phyloP scores from a whole-genome alignment of 2,113 vertebrate species.

The Mastomys natalensis region DNA sequence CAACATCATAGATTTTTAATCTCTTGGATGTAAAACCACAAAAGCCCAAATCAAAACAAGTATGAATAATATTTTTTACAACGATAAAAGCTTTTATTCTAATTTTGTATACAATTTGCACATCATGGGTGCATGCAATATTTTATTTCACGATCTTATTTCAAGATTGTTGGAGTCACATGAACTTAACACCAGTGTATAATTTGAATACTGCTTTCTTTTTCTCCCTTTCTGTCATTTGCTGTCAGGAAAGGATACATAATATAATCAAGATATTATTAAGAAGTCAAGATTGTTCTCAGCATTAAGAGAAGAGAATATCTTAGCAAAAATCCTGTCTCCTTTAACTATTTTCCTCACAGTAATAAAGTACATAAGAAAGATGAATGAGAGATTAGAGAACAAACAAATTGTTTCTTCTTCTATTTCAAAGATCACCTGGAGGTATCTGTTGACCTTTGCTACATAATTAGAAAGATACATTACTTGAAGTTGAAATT shows the following conservation, averaged over 20 bases:
- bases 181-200: not conserved
- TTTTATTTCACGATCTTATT: constrained; percentile 40
- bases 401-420: constrained; percentile 68
- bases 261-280: constrained; percentile 50
- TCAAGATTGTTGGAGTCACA: not conserved
- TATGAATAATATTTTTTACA: constrained; percentile 17
- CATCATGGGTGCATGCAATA: not conserved
- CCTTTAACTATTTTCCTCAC: constrained; percentile 66
- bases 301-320: constrained; percentile 55
- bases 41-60: not conserved
- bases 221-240: constrained; percentile 53
- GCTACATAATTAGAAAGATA: constrained; percentile 68
- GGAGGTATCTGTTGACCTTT: constrained; percentile 67
- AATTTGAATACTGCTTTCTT: constrained; percentile 36
- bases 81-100: not conserved
- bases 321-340: constrained; percentile 61
- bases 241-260: constrained; percentile 13
- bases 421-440: constrained; percentile 70
- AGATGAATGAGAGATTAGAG: constrained; percentile 52
- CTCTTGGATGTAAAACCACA: not conserved
- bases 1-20: not conserved
- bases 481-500: constrained; percentile 67
- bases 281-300: constrained; percentile 48
- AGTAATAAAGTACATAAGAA: constrained; percentile 60
- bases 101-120: not conserved